Conservation (phyloP, 2,888 invertebrate genomes). For the Melinopterus prodromus region DNA sequence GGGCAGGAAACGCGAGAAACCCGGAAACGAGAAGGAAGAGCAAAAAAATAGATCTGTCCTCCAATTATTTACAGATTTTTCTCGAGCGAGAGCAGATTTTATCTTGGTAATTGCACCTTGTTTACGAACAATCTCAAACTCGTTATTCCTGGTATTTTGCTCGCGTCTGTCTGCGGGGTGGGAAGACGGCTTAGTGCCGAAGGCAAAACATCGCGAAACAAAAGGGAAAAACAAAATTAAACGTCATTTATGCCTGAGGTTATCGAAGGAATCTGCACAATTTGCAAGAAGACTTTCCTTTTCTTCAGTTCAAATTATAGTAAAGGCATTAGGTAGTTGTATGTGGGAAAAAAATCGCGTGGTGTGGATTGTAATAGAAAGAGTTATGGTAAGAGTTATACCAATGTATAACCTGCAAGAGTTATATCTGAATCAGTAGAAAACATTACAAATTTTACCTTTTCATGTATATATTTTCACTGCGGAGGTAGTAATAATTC, state of each 20-base stretch:
- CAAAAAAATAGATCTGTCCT: neutral
- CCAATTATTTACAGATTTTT: constrained; percentile 29
- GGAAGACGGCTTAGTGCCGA: neutral
- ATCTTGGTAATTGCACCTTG: constrained; percentile 24
- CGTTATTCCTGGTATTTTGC: neutral
- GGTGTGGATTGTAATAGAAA: no score
- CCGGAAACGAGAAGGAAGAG: neutral
- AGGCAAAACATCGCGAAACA: neutral
- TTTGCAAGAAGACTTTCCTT: neutral
- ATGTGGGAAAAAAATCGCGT: no score
- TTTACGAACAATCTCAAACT: neutral
- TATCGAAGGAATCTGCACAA: neutral
- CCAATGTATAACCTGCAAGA: no score
- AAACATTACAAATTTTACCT: no score
- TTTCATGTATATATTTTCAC: no score
- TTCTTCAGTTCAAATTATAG: no score
- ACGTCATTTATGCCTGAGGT: neutral
- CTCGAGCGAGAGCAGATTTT: constrained; percentile 22
- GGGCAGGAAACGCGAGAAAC: neutral
- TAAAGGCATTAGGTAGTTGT: no score
- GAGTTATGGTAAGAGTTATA: no score
- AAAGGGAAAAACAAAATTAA: neutral
- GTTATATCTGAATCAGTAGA: no score
- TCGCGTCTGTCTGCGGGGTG: neutral
- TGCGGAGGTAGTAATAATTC: no score